These are phyloP conservation scores for Arnoldichthys spilopterus DNA, from an alignment of 2,797 vertebrate genomes.

Conservation along the genomic window DNA sequence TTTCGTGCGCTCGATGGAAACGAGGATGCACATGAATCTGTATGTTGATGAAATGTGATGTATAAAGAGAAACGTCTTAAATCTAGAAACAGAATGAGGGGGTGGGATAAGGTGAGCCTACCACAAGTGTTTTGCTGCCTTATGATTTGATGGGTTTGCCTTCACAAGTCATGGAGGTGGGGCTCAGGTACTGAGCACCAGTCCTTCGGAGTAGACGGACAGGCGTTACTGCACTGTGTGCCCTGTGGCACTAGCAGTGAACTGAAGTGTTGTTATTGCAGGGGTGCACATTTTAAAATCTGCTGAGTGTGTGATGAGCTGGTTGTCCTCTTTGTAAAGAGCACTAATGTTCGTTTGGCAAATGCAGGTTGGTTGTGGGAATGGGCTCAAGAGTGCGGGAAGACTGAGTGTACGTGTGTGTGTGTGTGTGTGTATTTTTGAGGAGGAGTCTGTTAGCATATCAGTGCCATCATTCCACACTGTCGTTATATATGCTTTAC, in stretches of 20 bases:
- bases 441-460: conserved; percentile 38
- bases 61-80: conserved; percentile 42
- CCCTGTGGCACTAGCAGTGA: conserved; percentile 15
- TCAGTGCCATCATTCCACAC: conserved; percentile 69
- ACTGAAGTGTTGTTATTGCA: conserved; percentile 30
- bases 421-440: neutral
- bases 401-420: neutral
- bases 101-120: neutral
- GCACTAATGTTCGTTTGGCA: conserved; percentile 38
- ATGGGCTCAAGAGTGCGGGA: conserved; percentile 6
- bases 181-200: conserved; percentile 15
- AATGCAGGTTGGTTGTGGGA: conserved; percentile 27
- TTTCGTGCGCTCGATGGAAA: conserved; percentile 41
- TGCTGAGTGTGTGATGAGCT: conserved; percentile 39
- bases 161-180: conserved; percentile 34
- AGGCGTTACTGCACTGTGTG: conserved; percentile 4
- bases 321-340: conserved; percentile 37
- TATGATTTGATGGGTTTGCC: conserved; percentile 50
- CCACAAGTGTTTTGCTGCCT: conserved; percentile 57
- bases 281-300: conserved; percentile 51
- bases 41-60: conserved; percentile 47
- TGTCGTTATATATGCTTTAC: conserved; percentile 60
- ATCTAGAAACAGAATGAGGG: conserved; percentile 16
- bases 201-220: conserved; percentile 12
- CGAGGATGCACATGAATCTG: conserved; percentile 41